Conservation (phyloP, 2,113 vertebrate genomes). For the Vanacampus margaritifer region DNA sequence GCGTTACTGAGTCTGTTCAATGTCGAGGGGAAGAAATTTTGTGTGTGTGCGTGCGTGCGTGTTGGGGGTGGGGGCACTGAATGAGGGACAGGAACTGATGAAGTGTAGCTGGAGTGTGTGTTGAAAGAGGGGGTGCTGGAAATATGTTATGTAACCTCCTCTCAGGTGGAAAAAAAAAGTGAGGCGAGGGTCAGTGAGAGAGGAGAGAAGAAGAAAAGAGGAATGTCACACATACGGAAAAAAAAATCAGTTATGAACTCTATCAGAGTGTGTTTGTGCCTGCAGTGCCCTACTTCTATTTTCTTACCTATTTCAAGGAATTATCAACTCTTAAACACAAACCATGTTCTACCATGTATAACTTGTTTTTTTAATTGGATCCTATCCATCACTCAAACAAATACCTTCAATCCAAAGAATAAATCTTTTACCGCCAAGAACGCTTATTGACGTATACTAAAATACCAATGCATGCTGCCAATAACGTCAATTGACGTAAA, state of each 20-base stretch:
- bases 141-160: conserved; percentile 72
- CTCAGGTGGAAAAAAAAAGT: conserved; percentile 44
- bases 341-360: too few relatives aligned
- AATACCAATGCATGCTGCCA: too few relatives aligned
- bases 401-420: too few relatives aligned
- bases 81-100: conserved; percentile 47
- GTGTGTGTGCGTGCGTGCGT: conserved; percentile 8
- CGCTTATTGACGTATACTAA: too few relatives aligned
- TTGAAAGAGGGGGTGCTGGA: conserved; percentile 43
- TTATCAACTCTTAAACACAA: conserved; percentile 24
- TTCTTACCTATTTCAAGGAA: conserved; percentile 14
- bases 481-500: too few relatives aligned
- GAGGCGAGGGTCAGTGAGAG: conserved; percentile 41
- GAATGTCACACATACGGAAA: conserved; percentile 32
- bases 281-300: conserved; percentile 14
- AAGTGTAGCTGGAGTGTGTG: conserved; percentile 46
- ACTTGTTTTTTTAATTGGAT: too few relatives aligned
- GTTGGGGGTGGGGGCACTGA: conserved; percentile 8
- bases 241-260: conserved; percentile 10
- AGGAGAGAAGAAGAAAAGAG: conserved; percentile 32
- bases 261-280: conserved; percentile 18
- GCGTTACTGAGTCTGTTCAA: conserved; percentile 55
- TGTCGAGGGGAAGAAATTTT: conserved; percentile 54
- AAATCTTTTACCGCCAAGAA: too few relatives aligned
- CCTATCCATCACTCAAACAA: too few relatives aligned